A percentile compares a stretch with the other conserved stretches of the same genome.
These are phyloP conservation scores for Crotalus helleri DNA, from an alignment of 2,113 vertebrate genomes.

Conservation along the genomic window DNA sequence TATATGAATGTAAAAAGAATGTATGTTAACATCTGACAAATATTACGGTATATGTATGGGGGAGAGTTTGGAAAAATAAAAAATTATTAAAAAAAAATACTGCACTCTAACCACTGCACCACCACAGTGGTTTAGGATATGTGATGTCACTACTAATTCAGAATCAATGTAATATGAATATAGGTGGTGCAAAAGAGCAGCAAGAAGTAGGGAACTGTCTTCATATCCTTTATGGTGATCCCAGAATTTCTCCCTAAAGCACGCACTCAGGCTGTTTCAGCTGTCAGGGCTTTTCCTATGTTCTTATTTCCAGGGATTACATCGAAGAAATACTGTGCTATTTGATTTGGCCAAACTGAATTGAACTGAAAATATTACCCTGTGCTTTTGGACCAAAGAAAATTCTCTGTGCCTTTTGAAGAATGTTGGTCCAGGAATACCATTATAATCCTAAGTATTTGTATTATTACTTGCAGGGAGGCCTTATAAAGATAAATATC, in stretches of 20 bases:
- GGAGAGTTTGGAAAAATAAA: no score
- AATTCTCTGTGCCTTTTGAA: neutral
- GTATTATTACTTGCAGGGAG: neutral
- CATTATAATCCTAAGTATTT: neutral
- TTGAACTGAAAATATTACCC: neutral
- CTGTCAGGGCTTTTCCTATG: neutral
- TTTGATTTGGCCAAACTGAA: neutral
- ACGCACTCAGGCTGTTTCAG: neutral
- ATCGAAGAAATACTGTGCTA: neutral
- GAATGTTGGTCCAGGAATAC: neutral
- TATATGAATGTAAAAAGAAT: no score
- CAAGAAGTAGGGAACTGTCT: neutral
- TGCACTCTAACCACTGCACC: neutral
- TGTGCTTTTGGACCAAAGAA: neutral
- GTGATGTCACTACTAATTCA: neutral
- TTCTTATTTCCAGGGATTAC: neutral
- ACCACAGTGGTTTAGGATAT: neutral
- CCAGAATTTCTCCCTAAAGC: neutral
- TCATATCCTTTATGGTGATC: neutral
- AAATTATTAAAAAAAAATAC: neutral
- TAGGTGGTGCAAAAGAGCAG: neutral
- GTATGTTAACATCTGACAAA: no score
- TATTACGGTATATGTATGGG: no score
- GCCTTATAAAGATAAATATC: neutral
- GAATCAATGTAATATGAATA: neutral